Evolutionary conservation across 2,113 vertebrate species (phyloP).

Genomic region (Syrmaticus mikado): DNA sequence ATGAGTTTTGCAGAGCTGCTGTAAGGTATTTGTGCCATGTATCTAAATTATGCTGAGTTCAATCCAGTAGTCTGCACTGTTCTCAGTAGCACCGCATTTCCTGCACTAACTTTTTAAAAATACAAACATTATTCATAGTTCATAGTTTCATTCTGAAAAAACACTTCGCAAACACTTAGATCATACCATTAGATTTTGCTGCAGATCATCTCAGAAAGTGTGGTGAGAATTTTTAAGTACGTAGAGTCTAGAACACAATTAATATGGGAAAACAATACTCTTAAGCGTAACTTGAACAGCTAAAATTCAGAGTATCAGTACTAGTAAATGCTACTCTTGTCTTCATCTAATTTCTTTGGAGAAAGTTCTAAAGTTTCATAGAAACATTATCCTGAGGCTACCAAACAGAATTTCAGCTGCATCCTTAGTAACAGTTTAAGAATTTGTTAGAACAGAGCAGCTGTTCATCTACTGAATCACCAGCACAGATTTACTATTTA

Average conservation of each 20-base stretch:
- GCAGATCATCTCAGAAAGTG: not conserved
- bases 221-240: not conserved
- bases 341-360: conserved; percentile 16
- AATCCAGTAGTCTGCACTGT: not conserved
- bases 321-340: conserved; percentile 22
- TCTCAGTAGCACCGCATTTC: not conserved
- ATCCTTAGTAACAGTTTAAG: conserved; percentile 67
- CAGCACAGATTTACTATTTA: conserved; percentile 51
- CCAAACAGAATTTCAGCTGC: conserved; percentile 46
- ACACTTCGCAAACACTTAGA: not conserved
- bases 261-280: not conserved
- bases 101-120: not conserved
- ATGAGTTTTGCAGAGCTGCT: not conserved
- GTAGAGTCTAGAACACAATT: not conserved
- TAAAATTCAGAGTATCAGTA: not conserved
- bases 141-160: not conserved
- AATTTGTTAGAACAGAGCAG: conserved; percentile 65
- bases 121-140: not conserved
- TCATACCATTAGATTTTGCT: not conserved
- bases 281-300: not conserved
- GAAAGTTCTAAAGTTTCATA: conserved; percentile 21
- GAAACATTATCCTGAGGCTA: conserved; percentile 37
- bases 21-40: not conserved
- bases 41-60: not conserved
- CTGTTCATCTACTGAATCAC: conserved; percentile 64